phyloP scores from a whole-genome alignment of 1,140 invertebrate genomes.

The Zaprionus inermis region DNA sequence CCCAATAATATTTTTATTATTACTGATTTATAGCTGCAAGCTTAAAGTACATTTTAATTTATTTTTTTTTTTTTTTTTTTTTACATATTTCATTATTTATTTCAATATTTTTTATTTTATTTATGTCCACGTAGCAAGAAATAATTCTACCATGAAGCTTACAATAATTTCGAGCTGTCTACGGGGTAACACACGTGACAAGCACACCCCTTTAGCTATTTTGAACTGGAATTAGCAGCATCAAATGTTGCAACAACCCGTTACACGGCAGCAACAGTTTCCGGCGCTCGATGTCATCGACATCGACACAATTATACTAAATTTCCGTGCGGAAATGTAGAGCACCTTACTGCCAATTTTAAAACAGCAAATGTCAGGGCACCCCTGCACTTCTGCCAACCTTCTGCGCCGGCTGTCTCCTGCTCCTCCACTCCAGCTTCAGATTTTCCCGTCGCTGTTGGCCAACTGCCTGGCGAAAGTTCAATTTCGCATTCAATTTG shows the following conservation, averaged over 20 bases:
- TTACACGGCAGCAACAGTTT: constrained; percentile 54
- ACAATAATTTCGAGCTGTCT: not conserved
- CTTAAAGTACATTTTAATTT: no score
- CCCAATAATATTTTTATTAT: no score
- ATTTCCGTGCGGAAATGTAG: constrained; percentile 71
- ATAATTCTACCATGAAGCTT: not conserved
- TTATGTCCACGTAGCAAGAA: no score
- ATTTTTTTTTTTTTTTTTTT: no score
- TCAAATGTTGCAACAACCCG: not conserved
- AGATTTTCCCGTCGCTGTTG: not conserved
- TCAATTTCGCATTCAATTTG: constrained; percentile 80
- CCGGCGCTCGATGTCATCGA: constrained; percentile 70
- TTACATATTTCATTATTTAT: no score
- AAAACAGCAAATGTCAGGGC: constrained; percentile 10
- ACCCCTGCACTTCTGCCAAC: no score
- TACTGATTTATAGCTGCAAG: no score
- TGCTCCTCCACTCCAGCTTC: not conserved
- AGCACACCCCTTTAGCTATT: not conserved
- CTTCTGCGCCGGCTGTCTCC: not conserved
- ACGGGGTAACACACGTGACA: not conserved
- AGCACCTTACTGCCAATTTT: constrained; percentile 39
- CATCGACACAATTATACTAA: constrained; percentile 74
- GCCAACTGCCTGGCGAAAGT: constrained; percentile 59
- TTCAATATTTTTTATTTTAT: no score
- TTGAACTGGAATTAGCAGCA: not conserved